phyloP scores from a whole-genome alignment of 2,113 vertebrate species.

The Phaetusa simplex region DNA sequence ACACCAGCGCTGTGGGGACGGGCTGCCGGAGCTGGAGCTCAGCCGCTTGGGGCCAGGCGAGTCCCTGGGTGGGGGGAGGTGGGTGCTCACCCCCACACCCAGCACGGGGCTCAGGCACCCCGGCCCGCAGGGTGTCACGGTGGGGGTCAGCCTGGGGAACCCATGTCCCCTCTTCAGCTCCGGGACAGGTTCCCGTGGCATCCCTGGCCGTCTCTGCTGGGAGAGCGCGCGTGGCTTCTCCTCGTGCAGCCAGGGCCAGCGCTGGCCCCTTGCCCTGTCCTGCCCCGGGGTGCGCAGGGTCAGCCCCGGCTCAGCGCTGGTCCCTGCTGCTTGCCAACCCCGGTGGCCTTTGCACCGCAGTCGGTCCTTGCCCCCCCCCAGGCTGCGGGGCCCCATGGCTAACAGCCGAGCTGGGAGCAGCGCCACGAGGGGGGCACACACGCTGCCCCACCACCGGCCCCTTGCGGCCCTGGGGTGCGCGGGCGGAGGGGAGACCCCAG shows the following conservation, averaged over 20 bases:
- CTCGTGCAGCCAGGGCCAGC: not conserved
- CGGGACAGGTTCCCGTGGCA: not conserved
- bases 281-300: fast-evolving
- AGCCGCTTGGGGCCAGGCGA: no score
- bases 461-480: not conserved
- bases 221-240: not conserved
- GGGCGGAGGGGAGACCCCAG: not conserved
- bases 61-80: not conserved
- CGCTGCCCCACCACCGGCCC: not conserved
- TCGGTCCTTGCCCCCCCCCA: not conserved
- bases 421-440: not conserved
- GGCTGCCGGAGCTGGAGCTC: not conserved
- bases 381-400: not conserved
- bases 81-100: not conserved
- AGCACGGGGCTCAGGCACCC: not conserved
- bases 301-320: fast-evolving
- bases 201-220: fast-evolving
- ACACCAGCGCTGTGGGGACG: fast-evolving
- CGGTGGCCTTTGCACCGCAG: not conserved
- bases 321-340: not conserved
- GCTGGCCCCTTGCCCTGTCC: not conserved
- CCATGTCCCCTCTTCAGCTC: not conserved
- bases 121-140: fast-evolving
- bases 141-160: fast-evolving
- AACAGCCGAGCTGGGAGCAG: not conserved